Conservation (phyloP, 2,113 vertebrate species). For the Actinemys pallida region DNA sequence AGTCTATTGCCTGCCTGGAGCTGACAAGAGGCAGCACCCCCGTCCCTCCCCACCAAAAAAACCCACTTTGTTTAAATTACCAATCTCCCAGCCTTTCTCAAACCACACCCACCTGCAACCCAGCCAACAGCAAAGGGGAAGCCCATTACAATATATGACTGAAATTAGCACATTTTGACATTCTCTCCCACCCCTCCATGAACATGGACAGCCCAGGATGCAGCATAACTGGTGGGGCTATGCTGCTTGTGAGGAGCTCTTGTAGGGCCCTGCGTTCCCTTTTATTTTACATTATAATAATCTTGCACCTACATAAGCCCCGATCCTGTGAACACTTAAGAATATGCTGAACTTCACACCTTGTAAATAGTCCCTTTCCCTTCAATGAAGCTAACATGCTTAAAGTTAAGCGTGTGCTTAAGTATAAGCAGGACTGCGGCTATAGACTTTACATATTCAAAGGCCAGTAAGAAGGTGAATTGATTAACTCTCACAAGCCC, state of each 20-base stretch:
- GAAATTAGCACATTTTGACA: neutral
- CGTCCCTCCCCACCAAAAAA: no score
- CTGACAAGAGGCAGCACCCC: no score
- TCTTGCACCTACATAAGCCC: no score
- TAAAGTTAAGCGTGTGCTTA: slow-evolving; percentile 10
- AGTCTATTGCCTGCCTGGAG: no score
- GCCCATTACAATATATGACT: neutral
- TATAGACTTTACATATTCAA: slow-evolving; percentile 23
- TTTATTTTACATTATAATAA: slow-evolving; percentile 1
- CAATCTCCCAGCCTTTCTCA: no score
- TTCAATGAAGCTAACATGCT: slow-evolving; percentile 38
- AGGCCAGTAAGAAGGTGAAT: slow-evolving; percentile 18
- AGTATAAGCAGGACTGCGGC: slow-evolving; percentile 11
- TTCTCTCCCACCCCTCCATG: neutral
- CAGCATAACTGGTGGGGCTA: neutral
- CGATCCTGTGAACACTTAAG: neutral
- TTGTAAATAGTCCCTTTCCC: slow-evolving; percentile 31
- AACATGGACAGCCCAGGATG: neutral
- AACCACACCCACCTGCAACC: no score
- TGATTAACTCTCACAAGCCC: neutral
- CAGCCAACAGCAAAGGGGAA: no score
- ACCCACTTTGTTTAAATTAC: no score
- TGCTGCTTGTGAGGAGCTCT: neutral
- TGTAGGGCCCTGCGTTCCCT: neutral
- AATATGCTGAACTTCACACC: neutral